Evolutionary conservation across 2,888 invertebrate genomes (phyloP).

Genomic region (Germaria angustata): DNA sequence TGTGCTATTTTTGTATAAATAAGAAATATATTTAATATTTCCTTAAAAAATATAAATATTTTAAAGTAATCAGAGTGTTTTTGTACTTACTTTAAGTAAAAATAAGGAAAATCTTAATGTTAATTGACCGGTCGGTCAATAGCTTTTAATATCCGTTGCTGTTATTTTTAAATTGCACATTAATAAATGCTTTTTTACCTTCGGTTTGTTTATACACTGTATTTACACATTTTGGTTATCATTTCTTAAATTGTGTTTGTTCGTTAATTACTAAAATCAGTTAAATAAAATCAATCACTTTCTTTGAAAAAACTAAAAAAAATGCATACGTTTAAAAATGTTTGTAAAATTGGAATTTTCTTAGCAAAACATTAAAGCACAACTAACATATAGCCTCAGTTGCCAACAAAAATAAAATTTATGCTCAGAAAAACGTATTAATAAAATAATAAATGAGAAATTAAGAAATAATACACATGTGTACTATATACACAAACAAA

Average conservation of each 20-base stretch:
- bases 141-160: background rate
- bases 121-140: constrained; percentile 22
- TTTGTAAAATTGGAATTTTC: background rate
- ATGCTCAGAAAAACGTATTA: background rate
- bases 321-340: background rate
- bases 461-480: too few species aligned
- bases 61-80: background rate
- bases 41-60: background rate
- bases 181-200: background rate
- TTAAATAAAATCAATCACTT: background rate
- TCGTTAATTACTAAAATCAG: background rate
- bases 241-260: background rate
- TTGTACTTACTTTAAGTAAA: background rate
- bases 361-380: background rate
- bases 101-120: background rate
- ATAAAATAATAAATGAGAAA: background rate
- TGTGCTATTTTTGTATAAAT: background rate
- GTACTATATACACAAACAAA: background rate
- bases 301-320: background rate
- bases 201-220: background rate
- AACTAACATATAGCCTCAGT: background rate
- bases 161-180: background rate
- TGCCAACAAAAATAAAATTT: constrained; percentile 13
- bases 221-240: background rate
- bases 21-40: background rate